Conservation (phyloP, 2,888 invertebrate species). For the Lycaena phlaeas region DNA sequence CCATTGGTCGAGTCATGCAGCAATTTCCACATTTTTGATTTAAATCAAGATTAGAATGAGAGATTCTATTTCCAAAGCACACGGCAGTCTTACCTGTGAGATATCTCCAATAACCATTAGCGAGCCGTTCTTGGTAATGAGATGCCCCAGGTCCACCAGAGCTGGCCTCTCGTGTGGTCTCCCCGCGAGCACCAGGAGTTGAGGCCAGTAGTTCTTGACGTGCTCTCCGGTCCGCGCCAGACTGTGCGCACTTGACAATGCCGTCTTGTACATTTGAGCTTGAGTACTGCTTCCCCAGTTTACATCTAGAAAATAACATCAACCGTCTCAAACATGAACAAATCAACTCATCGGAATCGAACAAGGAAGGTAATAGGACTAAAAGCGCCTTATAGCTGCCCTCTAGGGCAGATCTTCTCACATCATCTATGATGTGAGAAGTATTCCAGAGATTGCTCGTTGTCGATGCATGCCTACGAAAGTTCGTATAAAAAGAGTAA, state of each 20-base stretch:
- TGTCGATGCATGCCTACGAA: too few species aligned
- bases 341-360: too few species aligned
- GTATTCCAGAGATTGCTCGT: too few species aligned
- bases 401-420: too few species aligned
- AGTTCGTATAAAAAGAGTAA: too few species aligned
- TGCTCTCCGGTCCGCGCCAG: conserved; percentile 91
- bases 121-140: conserved; percentile 93
- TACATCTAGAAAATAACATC: conserved; percentile 74
- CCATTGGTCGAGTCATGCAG: too few species aligned
- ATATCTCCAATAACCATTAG: conserved; percentile 93
- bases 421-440: too few species aligned
- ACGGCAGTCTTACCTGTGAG: conserved; percentile 80
- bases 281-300: conserved; percentile 99
- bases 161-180: conserved; percentile 88
- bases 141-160: conserved; percentile 90
- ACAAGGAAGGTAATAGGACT: too few species aligned
- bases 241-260: conserved; percentile 86
- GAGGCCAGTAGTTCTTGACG: conserved; percentile 98
- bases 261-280: conserved; percentile 95
- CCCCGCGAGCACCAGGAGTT: conserved; percentile 88
- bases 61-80: too few species aligned
- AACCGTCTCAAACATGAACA: not conserved
- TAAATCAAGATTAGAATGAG: too few species aligned
- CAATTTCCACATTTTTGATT: too few species aligned
- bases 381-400: too few species aligned